These are phyloP conservation scores for Hormiphora californensis DNA, from an alignment of 37 sponge, comb jelly and placozoan species.

Conservation along the genomic window DNA sequence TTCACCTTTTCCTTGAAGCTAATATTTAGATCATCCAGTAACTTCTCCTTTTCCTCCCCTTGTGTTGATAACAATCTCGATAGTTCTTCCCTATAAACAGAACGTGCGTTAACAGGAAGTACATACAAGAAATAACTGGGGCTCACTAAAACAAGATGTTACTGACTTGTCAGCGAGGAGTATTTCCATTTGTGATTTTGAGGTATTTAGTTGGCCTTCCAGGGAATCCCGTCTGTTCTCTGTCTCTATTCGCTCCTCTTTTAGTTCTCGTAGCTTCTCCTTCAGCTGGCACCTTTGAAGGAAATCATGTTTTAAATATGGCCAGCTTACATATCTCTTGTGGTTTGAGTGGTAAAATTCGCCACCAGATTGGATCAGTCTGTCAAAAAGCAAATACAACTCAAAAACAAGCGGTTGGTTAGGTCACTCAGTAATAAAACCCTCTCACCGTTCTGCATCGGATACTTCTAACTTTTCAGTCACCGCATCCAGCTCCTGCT, in stretches of 20 bases:
- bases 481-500: neutral
- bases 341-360: too few species aligned
- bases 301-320: too few species aligned
- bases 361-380: too few species aligned
- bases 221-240: neutral
- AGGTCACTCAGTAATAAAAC: too few species aligned
- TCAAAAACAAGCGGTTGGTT: too few species aligned
- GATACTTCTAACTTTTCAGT: neutral
- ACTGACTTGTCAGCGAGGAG: constrained; percentile 1
- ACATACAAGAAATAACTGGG: too few species aligned
- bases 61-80: neutral
- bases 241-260: neutral
- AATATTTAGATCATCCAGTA: constrained; percentile 15
- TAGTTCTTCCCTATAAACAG: neutral
- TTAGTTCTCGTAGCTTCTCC: neutral
- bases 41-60: neutral
- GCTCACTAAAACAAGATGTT: neutral
- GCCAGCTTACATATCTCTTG: too few species aligned
- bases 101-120: neutral
- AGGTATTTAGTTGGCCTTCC: constrained; percentile 22
- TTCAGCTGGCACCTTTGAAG: too few species aligned
- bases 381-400: too few species aligned
- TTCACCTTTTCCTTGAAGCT: constrained; percentile 48
- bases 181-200: constrained; percentile 1
- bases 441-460: neutral